Evolutionary conservation across 2,113 vertebrate genomes (phyloP).

Genomic region (Equus przewalskii): DNA sequence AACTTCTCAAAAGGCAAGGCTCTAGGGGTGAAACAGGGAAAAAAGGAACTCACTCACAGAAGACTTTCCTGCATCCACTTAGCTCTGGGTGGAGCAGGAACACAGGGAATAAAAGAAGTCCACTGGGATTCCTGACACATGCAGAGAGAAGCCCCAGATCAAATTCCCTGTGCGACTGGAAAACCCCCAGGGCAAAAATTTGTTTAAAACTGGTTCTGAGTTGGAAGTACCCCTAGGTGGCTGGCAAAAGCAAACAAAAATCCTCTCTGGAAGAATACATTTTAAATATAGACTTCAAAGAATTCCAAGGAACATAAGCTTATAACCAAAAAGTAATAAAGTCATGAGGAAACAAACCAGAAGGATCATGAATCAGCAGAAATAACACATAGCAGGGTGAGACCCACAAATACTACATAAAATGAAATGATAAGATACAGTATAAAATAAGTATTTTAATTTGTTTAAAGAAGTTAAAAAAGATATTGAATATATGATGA

Average conservation of each 20-base stretch:
- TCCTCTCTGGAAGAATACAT: neutral
- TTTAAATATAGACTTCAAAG: conserved; percentile 58
- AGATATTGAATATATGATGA: neutral
- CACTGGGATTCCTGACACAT: neutral
- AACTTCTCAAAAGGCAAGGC: neutral
- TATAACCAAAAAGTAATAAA: conserved; percentile 12
- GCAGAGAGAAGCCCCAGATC: neutral
- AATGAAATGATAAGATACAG: neutral
- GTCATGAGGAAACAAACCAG: conserved; percentile 30
- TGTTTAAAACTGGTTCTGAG: conserved; percentile 15
- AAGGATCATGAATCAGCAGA: neutral
- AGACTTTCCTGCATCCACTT: neutral
- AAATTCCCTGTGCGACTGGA: neutral
- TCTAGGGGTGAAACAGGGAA: neutral
- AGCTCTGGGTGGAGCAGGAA: neutral
- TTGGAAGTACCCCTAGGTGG: neutral
- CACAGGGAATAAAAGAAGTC: neutral
- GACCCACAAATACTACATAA: neutral
- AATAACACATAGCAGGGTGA: neutral
- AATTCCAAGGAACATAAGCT: conserved; percentile 29
- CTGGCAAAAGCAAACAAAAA: conserved; percentile 24
- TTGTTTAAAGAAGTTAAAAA: neutral
- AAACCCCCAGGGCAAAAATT: neutral
- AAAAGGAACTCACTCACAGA: neutral
- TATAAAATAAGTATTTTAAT: neutral